Evolutionary conservation across 2,888 invertebrate species (phyloP).

Genomic region (Globia sparganii): DNA sequence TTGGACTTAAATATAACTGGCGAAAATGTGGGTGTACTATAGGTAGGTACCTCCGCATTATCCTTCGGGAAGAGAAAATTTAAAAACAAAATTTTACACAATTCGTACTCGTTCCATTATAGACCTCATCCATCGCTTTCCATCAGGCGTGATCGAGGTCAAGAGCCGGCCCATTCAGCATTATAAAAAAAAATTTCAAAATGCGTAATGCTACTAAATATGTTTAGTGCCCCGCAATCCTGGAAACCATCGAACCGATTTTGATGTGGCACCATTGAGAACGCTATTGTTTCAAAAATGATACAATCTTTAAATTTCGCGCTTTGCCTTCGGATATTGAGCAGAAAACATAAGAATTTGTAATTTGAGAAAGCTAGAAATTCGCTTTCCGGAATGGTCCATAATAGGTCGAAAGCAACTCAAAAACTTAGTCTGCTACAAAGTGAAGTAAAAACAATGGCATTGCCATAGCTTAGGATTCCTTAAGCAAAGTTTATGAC

Average conservation of each 20-base stretch:
- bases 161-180: too few relatives aligned
- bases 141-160: too few relatives aligned
- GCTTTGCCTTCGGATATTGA: conserved; percentile 20
- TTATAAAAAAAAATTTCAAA: too few relatives aligned
- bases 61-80: too few relatives aligned
- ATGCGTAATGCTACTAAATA: not conserved
- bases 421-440: too few relatives aligned
- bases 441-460: conserved; percentile 2
- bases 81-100: too few relatives aligned
- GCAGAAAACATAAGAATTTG: conserved; percentile 11
- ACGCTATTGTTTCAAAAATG: conserved; percentile 36
- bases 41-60: too few relatives aligned
- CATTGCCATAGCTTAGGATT: not conserved
- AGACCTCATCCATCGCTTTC: too few relatives aligned
- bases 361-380: not conserved
- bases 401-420: too few relatives aligned
- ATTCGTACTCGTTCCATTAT: too few relatives aligned
- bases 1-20: too few relatives aligned
- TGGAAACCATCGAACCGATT: not conserved
- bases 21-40: too few relatives aligned
- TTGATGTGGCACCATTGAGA: conserved; percentile 1
- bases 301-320: conserved; percentile 30
- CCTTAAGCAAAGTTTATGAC: not conserved
- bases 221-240: not conserved
- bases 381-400: not conserved